Conservation (phyloP, 2,113 vertebrate genomes). For the Coryphaenoides rupestris region DNA sequence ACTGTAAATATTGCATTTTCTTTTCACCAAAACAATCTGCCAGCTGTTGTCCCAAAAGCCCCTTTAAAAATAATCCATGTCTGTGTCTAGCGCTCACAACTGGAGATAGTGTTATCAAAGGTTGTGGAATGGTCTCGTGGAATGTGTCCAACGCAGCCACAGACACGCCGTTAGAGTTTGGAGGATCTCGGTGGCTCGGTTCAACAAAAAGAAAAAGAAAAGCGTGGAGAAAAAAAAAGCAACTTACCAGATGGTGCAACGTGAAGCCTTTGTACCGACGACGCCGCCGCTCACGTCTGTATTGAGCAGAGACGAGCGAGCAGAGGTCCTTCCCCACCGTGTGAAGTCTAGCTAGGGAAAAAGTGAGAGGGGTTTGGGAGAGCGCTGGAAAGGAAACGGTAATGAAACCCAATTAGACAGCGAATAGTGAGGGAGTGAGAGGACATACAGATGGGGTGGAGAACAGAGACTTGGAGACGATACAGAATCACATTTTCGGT, state of each 20-base stretch:
- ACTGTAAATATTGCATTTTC: no score
- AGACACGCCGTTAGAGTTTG: constrained; percentile 3
- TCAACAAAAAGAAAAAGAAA: neutral
- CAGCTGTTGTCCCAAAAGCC: no score
- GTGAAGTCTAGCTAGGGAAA: constrained; percentile 43
- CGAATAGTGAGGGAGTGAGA: constrained; percentile 18
- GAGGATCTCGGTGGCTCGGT: neutral
- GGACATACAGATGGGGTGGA: constrained; percentile 29
- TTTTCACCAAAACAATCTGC: no score
- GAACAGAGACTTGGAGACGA: constrained; percentile 33
- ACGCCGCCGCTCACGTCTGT: constrained; percentile 20
- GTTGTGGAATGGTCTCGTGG: constrained; percentile 1
- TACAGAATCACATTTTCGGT: constrained; percentile 36
- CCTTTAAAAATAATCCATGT: no score
- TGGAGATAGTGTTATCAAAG: neutral
- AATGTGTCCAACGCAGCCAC: no score
- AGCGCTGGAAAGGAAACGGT: constrained; percentile 52
- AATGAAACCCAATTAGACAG: constrained; percentile 65
- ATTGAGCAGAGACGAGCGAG: constrained; percentile 34
- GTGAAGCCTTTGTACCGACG: constrained; percentile 23
- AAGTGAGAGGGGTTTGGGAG: constrained; percentile 22
- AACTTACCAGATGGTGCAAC: constrained; percentile 42
- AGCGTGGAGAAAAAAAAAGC: neutral
- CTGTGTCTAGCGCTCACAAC: neutral
- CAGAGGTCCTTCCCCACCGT: constrained; percentile 32